These are phyloP conservation scores for Pogoniulus pusillus DNA, from an alignment of 2,797 vertebrate genomes.

Conservation along the genomic window DNA sequence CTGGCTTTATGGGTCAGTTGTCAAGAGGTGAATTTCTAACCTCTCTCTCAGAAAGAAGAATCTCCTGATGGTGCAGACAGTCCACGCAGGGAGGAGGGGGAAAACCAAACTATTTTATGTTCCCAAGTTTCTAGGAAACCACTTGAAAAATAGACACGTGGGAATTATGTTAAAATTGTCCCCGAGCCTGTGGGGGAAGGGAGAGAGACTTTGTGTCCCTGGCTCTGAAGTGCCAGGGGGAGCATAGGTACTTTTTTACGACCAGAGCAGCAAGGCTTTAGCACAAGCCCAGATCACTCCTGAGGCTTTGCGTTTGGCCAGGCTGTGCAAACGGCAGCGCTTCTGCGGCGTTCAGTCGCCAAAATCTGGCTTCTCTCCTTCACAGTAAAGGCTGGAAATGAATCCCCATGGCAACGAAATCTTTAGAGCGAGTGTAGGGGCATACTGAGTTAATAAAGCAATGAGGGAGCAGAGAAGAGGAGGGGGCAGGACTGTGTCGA, in stretches of 20 bases:
- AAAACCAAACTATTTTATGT: not conserved
- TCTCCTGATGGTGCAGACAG: not conserved
- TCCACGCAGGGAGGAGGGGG: not conserved
- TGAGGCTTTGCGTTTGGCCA: not conserved
- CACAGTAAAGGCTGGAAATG: constrained; percentile 49
- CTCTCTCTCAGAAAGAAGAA: not conserved
- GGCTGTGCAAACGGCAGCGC: constrained; percentile 12
- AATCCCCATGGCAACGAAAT: constrained; percentile 22
- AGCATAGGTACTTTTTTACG: constrained; percentile 2
- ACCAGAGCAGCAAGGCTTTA: not conserved
- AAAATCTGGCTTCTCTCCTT: constrained; percentile 16
- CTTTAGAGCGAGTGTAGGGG: constrained; percentile 9
- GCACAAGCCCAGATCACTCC: not conserved
- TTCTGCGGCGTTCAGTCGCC: constrained; percentile 44
- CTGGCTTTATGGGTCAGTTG: constrained; percentile 17
- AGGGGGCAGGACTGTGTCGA: not conserved
- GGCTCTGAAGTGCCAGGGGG: not conserved
- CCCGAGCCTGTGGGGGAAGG: not conserved
- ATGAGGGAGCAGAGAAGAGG: not conserved
- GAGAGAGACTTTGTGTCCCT: not conserved
- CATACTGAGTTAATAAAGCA: constrained; percentile 61
- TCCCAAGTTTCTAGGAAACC: constrained; percentile 29
- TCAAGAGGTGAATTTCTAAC: constrained; percentile 16
- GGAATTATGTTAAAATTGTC: not conserved
- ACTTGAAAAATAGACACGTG: not conserved